phyloP scores from a whole-genome alignment of 2,113 vertebrate species.

The Montifringilla adamsi region DNA sequence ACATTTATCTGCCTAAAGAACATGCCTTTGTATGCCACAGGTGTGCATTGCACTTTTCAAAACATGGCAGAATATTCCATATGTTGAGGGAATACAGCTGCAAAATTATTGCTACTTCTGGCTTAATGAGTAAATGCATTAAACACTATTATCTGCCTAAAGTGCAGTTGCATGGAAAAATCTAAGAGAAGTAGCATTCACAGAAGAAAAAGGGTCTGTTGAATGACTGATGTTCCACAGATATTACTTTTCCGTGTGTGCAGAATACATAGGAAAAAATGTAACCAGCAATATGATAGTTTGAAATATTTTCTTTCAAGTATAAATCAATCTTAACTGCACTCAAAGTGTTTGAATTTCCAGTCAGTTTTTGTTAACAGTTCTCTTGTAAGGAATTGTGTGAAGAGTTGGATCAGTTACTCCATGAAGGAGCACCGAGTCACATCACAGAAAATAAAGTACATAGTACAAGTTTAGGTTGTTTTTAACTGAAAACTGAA shows the following conservation, averaged over 20 bases:
- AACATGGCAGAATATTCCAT: not conserved
- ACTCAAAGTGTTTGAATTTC: not conserved
- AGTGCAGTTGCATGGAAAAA: not conserved
- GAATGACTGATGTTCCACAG: not conserved
- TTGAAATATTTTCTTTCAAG: not conserved
- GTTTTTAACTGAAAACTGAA: constrained; percentile 8
- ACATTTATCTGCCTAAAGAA: not conserved
- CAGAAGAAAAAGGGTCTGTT: not conserved
- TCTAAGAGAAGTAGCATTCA: not conserved
- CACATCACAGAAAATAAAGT: not conserved
- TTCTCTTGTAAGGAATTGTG: not conserved
- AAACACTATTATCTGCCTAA: not conserved
- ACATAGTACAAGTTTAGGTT: not conserved
- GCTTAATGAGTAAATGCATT: not conserved
- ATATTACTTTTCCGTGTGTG: constrained; percentile 13
- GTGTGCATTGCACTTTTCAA: not conserved
- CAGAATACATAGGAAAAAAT: constrained; percentile 12
- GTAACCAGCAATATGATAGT: not conserved
- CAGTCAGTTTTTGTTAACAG: not conserved
- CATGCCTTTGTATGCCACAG: not conserved
- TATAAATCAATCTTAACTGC: constrained; percentile 8
- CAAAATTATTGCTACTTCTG: not conserved
- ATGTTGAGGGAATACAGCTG: not conserved
- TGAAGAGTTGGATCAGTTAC: not conserved
- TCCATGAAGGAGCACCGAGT: not conserved